phyloP scores from a whole-genome alignment of 2,113 vertebrate genomes.

The Cairina moschata region DNA sequence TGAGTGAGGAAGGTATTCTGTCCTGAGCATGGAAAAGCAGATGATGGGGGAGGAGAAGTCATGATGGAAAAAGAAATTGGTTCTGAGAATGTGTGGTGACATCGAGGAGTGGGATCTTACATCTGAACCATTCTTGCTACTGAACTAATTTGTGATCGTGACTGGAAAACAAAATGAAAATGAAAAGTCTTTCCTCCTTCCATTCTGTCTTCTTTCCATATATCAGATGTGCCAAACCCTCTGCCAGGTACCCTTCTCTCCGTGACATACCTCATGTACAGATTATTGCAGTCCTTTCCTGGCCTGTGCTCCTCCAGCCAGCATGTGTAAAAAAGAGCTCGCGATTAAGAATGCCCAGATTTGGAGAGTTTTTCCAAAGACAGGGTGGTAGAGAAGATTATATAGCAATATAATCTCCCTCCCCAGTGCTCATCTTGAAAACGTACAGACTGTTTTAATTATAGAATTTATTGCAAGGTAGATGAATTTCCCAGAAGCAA shows the following conservation, averaged over 20 bases:
- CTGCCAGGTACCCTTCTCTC: neutral
- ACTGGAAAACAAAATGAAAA: neutral
- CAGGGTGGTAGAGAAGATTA: neutral
- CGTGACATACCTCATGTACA: neutral
- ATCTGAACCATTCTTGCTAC: neutral
- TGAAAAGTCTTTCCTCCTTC: neutral
- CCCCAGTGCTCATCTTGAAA: neutral
- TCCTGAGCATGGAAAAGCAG: neutral
- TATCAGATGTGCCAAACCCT: neutral
- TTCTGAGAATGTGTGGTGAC: neutral
- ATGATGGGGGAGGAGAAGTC: neutral
- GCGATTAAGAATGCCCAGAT: neutral
- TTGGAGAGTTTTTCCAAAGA: neutral
- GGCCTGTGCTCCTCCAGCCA: neutral
- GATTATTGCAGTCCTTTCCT: neutral
- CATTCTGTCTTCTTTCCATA: neutral
- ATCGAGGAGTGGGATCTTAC: neutral
- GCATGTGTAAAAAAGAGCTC: neutral
- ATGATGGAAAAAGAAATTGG: neutral
- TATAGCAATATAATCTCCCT: neutral
- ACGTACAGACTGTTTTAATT: neutral
- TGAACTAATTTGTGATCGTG: neutral
- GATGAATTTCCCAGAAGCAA: neutral
- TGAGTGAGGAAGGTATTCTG: neutral
- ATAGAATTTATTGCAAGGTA: neutral